A percentile compares a stretch with the other conserved stretches of the same genome.
phyloP scores from a whole-genome alignment of 2,797 vertebrate species.

The Stomatorhinus walkeri region DNA sequence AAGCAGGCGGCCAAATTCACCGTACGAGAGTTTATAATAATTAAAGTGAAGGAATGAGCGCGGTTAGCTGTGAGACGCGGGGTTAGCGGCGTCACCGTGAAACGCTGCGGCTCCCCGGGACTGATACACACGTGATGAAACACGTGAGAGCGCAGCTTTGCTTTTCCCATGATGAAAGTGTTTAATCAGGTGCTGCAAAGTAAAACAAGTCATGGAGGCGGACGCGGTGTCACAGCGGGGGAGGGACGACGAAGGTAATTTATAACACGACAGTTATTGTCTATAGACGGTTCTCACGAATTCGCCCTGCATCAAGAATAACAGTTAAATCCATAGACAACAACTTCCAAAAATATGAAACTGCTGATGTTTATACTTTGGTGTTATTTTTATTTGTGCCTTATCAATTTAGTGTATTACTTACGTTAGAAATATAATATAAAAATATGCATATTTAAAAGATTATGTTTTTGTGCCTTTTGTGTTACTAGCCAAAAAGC shows the following conservation, averaged over 20 bases:
- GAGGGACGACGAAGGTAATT: not conserved
- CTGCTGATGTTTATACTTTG: not conserved
- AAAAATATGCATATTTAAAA: not conserved
- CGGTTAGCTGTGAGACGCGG: not conserved
- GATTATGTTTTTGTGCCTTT: not conserved
- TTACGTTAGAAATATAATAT: not conserved
- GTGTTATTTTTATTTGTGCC: not conserved
- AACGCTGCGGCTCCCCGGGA: not conserved
- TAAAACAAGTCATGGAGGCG: not conserved
- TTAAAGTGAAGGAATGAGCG: not conserved
- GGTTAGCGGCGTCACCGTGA: not conserved
- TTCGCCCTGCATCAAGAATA: not conserved
- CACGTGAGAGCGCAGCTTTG: not conserved
- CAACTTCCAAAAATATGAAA: not conserved
- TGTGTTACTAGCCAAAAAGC: not conserved
- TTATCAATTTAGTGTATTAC: not conserved
- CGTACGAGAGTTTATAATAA: not conserved
- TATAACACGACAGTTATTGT: not conserved
- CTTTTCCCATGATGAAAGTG: slow-evolving; percentile 4
- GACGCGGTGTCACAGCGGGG: not conserved
- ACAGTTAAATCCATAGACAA: not conserved
- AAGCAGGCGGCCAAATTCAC: not conserved
- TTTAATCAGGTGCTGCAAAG: slow-evolving; percentile 20
- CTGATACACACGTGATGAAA: slow-evolving; percentile 7
- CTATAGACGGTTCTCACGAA: not conserved